Conservation (phyloP, 2,888 invertebrate genomes). For the Cyrtodaria siliqua region DNA sequence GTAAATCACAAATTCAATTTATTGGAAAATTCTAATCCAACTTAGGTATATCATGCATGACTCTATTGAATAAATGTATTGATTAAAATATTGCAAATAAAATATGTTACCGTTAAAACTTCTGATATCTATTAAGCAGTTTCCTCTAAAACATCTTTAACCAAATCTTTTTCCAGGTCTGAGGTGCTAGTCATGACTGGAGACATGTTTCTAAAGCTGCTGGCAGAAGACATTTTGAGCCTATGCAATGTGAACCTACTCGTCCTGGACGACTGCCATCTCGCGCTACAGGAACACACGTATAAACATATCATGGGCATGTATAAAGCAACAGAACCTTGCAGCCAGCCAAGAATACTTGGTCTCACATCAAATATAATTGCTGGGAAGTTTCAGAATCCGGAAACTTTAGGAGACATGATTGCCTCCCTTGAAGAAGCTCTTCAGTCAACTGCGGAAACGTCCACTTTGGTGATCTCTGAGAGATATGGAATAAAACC, state of each 20-base stretch:
- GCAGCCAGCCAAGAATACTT: conserved; percentile 88
- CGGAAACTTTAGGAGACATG: conserved; percentile 43
- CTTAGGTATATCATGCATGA: no score
- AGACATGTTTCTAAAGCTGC: conserved; percentile 66
- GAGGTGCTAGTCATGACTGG: conserved; percentile 88
- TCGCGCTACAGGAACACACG: conserved; percentile 87
- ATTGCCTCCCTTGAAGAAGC: conserved; percentile 91
- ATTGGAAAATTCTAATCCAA: no score
- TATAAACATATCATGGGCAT: conserved; percentile 78
- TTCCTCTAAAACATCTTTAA: no score
- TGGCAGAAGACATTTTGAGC: conserved; percentile 65
- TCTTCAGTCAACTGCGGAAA: conserved; percentile 89
- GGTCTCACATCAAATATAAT: conserved; percentile 94
- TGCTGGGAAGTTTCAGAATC: conserved; percentile 73
- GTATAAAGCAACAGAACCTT: conserved; percentile 19
- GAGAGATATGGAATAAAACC: conserved; percentile 89
- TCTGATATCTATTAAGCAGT: no score
- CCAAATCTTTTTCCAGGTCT: no score
- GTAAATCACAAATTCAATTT: no score
- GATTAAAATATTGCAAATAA: no score
- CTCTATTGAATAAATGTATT: no score
- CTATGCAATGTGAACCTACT: conserved; percentile 91
- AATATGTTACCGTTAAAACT: no score
- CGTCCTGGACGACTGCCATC: conserved; percentile 98
- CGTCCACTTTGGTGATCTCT: conserved; percentile 96